Percentiles rank a stretch among this genome's conserved stretches.
These are phyloP conservation scores for Vombatus ursinus DNA, from an alignment of 2,113 vertebrate genomes.

Conservation along the genomic window DNA sequence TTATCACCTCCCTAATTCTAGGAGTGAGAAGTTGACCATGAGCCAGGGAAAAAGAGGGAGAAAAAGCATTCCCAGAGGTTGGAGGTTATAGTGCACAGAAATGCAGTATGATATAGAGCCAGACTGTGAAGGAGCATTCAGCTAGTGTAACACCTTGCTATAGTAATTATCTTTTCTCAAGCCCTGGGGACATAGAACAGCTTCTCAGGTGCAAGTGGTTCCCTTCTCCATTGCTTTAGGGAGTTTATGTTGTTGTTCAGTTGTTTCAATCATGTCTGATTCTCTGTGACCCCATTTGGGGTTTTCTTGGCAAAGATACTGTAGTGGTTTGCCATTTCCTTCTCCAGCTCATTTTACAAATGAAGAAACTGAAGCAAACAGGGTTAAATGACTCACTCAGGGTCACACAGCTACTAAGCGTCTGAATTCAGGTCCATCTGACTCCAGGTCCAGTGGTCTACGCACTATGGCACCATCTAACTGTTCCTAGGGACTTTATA, in stretches of 20 bases:
- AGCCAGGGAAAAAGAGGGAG: neutral
- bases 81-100: neutral
- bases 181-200: neutral
- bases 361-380: too few relatives aligned
- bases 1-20: too few relatives aligned
- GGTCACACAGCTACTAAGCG: too few relatives aligned
- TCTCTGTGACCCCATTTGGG: neutral
- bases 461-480: too few relatives aligned
- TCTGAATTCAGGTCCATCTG: too few relatives aligned
- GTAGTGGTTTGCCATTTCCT: neutral
- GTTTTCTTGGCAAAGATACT: neutral
- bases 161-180: too few relatives aligned
- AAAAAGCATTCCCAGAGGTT: neutral
- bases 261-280: neutral
- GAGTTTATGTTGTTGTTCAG: neutral
- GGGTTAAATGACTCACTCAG: too few relatives aligned
- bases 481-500: neutral
- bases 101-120: neutral
- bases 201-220: neutral
- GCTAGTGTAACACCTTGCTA: neutral
- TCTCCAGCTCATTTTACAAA: neutral
- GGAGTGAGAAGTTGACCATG: too few relatives aligned
- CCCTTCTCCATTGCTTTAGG: neutral
- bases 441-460: too few relatives aligned
- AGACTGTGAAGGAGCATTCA: neutral